These are phyloP conservation scores for Microcebus ravelobensis DNA, from an alignment of 2,113 vertebrate species.

Conservation along the genomic window DNA sequence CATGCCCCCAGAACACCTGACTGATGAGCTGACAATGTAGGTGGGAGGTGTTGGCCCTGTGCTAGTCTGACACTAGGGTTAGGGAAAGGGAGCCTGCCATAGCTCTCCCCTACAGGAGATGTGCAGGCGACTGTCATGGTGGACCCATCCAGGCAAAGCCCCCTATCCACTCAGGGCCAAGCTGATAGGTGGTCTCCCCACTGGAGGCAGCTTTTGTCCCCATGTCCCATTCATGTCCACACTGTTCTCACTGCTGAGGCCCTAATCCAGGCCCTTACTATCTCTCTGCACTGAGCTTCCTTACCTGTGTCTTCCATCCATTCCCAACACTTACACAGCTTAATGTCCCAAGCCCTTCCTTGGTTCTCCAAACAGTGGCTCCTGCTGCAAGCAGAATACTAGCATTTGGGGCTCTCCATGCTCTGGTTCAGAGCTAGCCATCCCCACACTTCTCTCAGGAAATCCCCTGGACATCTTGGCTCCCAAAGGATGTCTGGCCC, in stretches of 20 bases:
- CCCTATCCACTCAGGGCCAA: not conserved
- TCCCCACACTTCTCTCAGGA: not conserved
- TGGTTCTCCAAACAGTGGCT: not conserved
- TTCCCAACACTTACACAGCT: not conserved
- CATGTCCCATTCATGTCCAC: not conserved
- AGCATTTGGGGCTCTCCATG: not conserved
- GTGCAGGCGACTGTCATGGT: not conserved
- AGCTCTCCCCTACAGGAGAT: not conserved
- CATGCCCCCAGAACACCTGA: not conserved
- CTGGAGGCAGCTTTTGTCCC: not conserved
- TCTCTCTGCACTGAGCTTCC: not conserved
- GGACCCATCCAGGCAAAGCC: not conserved
- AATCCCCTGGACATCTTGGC: not conserved
- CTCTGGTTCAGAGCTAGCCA: not conserved
- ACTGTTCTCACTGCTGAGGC: not conserved
- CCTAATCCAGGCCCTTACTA: not conserved
- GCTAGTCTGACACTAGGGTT: not conserved
- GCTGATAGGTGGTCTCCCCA: not conserved
- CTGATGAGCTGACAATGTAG: not conserved
- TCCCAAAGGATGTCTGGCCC: not conserved
- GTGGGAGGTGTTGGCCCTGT: not conserved
- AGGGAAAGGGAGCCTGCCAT: not conserved
- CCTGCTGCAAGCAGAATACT: not conserved
- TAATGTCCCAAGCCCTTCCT: not conserved
- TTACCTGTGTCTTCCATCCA: not conserved